A percentile compares a stretch with the other conserved stretches of the same genome.
Conservation (phyloP, 2,113 vertebrate genomes). For the Piprites chloris region DNA sequence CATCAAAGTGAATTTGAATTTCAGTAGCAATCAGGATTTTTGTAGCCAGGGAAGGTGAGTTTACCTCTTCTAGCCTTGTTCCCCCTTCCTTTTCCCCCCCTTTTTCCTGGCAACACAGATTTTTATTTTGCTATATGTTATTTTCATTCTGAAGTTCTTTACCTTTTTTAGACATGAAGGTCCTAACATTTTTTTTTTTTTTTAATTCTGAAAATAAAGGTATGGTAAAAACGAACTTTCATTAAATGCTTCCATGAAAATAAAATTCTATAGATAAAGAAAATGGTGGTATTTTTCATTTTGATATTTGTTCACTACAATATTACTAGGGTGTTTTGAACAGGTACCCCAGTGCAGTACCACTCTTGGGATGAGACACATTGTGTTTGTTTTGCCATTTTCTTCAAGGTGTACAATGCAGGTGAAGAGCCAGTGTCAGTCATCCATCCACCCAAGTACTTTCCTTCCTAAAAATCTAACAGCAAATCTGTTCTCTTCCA, state of each 20-base stretch:
- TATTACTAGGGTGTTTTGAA: not conserved
- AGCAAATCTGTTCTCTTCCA: not conserved
- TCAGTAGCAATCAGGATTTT: not conserved
- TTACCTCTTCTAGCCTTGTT: not conserved
- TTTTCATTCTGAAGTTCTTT: not conserved
- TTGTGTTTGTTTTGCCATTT: not conserved
- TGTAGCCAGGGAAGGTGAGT: not conserved
- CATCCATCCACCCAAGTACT: not conserved
- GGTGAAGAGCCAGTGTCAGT: not conserved
- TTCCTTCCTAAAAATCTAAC: not conserved
- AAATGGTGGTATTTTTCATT: not conserved
- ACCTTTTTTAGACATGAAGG: not conserved
- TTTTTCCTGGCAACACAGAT: no score
- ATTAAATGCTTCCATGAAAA: not conserved
- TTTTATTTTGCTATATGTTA: not conserved
- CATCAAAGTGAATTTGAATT: not conserved
- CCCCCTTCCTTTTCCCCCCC: no score
- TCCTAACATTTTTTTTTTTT: not conserved
- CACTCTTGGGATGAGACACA: not conserved
- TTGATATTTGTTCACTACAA: not conserved
- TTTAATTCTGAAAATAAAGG: not conserved
- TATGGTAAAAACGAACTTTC: not conserved
- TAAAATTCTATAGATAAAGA: not conserved
- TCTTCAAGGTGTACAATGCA: not conserved
- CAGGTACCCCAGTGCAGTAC: not conserved